These are phyloP conservation scores for Drosophila longiperda DNA, from an alignment of 2,888 invertebrate species.

Conservation along the genomic window DNA sequence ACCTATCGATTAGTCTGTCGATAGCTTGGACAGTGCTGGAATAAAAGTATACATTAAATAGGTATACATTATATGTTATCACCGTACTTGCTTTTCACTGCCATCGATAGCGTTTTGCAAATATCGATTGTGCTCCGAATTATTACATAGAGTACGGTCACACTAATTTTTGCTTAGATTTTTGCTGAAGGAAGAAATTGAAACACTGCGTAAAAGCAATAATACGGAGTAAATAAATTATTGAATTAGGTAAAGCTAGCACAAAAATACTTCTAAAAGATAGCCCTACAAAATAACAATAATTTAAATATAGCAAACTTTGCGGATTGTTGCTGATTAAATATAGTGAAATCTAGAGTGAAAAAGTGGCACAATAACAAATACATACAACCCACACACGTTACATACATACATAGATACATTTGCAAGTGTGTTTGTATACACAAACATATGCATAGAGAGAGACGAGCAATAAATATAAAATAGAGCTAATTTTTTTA, in stretches of 20 bases:
- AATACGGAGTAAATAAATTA: slow-evolving; percentile 5
- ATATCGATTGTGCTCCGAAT: slow-evolving; percentile 1
- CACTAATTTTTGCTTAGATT: slow-evolving; percentile 26
- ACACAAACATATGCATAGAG: slow-evolving; percentile 10
- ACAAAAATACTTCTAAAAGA: slow-evolving; percentile 10
- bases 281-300: slow-evolving; percentile 7
- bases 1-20: slow-evolving; percentile 40
- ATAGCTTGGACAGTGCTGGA: slow-evolving; percentile 8
- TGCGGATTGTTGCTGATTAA: neutral
- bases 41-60: too few relatives aligned
- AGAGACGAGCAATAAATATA: slow-evolving; percentile 15
- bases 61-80: neutral
- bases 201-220: slow-evolving; percentile 16
- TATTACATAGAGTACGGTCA: slow-evolving; percentile 19
- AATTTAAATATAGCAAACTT: neutral
- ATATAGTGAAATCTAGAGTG: slow-evolving; percentile 15
- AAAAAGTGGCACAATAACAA: slow-evolving; percentile 50
- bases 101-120: neutral
- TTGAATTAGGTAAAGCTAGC: slow-evolving; percentile 1
- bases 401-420: neutral
- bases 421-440: slow-evolving; percentile 9
- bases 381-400: slow-evolving; percentile 21
- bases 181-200: slow-evolving; percentile 11
- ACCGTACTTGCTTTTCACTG: slow-evolving; percentile 1
- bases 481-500: slow-evolving; percentile 27